Evolutionary conservation across 2,113 vertebrate genomes (phyloP).

Genomic region (Harpagus bidentatus): DNA sequence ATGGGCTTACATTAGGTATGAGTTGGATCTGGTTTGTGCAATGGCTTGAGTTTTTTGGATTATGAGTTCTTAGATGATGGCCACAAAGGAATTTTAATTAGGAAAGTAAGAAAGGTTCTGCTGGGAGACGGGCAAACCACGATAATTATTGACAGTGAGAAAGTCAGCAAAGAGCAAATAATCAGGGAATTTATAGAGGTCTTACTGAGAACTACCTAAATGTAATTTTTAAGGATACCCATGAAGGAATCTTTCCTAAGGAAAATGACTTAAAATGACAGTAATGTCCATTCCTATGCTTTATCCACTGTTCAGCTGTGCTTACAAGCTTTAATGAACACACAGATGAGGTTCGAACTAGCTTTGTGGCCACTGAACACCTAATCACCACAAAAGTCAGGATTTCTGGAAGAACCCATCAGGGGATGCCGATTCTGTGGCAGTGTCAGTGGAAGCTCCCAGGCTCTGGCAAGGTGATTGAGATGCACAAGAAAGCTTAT

Average conservation of each 20-base stretch:
- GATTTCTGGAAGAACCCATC: neutral
- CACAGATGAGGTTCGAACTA: neutral
- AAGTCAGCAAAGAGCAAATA: conserved; percentile 11
- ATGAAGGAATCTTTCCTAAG: neutral
- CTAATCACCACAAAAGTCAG: neutral
- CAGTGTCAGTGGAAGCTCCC: neutral
- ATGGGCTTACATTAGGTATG: neutral
- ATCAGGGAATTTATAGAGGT: neutral
- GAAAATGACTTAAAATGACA: neutral
- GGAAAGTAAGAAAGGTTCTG: conserved; percentile 7
- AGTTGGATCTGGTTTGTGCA: conserved; percentile 39
- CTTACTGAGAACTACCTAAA: neutral
- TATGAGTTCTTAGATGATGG: neutral
- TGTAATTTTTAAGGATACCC: neutral
- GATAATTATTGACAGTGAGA: conserved; percentile 4
- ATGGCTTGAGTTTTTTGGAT: conserved; percentile 19
- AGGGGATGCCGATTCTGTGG: neutral
- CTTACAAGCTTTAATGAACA: neutral
- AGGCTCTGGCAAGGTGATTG: neutral
- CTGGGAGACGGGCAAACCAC: neutral
- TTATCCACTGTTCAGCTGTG: neutral
- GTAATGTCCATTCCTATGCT: neutral
- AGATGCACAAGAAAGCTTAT: neutral
- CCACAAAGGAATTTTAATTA: conserved; percentile 60
- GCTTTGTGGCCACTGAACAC: neutral